A percentile compares a stretch with the other conserved stretches of the same genome.
phyloP scores from a whole-genome alignment of 2,888 invertebrate genomes.

The Drosophila hamatofila region DNA sequence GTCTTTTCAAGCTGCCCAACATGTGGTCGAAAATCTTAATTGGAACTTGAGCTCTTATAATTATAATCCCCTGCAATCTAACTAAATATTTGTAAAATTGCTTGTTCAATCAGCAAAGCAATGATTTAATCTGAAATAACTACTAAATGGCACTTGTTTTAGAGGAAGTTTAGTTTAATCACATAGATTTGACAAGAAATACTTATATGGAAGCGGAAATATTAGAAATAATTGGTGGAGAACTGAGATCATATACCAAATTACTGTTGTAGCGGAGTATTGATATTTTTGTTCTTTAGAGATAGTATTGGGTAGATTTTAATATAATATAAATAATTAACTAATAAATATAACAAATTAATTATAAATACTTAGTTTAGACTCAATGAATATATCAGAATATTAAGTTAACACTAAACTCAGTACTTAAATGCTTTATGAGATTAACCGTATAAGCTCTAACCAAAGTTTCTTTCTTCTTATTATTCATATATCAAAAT shows the following conservation, averaged over 20 bases:
- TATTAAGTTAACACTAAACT: too few relatives aligned
- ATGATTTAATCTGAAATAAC: background rate
- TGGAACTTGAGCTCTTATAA: slow-evolving; percentile 16
- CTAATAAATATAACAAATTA: too few relatives aligned
- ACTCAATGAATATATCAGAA: too few relatives aligned
- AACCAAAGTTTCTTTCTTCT: too few relatives aligned
- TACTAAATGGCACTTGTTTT: background rate
- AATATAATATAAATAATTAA: too few relatives aligned
- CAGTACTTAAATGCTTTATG: too few relatives aligned
- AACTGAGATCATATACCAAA: background rate
- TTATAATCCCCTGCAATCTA: slow-evolving; percentile 17
- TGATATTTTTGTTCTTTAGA: too few relatives aligned
- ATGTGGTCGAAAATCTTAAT: slow-evolving; percentile 39
- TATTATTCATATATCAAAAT: too few relatives aligned
- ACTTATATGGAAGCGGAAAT: slow-evolving; percentile 1
- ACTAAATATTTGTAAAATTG: slow-evolving; percentile 32
- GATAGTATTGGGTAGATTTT: too few relatives aligned
- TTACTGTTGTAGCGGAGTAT: background rate
- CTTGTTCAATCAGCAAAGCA: background rate
- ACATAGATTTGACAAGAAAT: background rate
- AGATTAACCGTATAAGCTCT: too few relatives aligned
- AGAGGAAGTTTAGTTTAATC: background rate
- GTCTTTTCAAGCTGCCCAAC: slow-evolving; percentile 8
- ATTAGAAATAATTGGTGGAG: background rate
- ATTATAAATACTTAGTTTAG: too few relatives aligned